phyloP scores from a whole-genome alignment of 2,113 vertebrate genomes.

The Aspiorhynchus laticeps region DNA sequence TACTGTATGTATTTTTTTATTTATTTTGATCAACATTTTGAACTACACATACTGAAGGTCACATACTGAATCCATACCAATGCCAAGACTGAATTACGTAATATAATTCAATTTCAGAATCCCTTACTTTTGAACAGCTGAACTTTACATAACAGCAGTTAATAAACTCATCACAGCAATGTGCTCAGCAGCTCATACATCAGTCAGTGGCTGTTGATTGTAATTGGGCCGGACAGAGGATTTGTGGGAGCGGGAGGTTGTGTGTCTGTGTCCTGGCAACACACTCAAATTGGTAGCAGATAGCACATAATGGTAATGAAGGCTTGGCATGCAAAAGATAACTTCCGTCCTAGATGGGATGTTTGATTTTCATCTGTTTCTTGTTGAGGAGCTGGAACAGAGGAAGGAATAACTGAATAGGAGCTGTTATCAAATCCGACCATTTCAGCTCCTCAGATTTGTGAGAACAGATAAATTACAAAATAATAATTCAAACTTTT shows the following conservation, averaged over 20 bases:
- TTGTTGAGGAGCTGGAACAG: slow-evolving; percentile 58
- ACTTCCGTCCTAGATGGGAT: slow-evolving; percentile 82
- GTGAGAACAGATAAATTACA: background rate
- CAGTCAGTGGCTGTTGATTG: slow-evolving; percentile 68
- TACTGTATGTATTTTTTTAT: too few relatives aligned
- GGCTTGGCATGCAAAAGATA: slow-evolving; percentile 75
- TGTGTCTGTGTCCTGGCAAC: slow-evolving; percentile 23
- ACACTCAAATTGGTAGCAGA: slow-evolving; percentile 82
- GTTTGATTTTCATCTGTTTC: slow-evolving; percentile 82
- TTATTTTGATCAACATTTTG: too few relatives aligned
- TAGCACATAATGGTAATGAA: slow-evolving; percentile 72
- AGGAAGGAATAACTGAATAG: background rate
- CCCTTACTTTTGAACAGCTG: background rate
- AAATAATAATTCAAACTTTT: background rate
- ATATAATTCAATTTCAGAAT: background rate
- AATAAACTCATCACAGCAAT: slow-evolving; percentile 67
- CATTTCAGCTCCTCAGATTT: slow-evolving; percentile 29
- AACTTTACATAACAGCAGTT: slow-evolving; percentile 50
- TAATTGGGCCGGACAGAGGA: slow-evolving; percentile 74
- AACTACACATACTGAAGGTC: background rate
- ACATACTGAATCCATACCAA: background rate
- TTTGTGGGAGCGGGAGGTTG: slow-evolving; percentile 70
- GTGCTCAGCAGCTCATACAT: slow-evolving; percentile 51
- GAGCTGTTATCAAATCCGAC: slow-evolving; percentile 38
- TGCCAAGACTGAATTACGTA: background rate